Base-by-base conservation (phyloP, 2,797 vertebrate species). In the Cirrhinus mrigala region DNA sequence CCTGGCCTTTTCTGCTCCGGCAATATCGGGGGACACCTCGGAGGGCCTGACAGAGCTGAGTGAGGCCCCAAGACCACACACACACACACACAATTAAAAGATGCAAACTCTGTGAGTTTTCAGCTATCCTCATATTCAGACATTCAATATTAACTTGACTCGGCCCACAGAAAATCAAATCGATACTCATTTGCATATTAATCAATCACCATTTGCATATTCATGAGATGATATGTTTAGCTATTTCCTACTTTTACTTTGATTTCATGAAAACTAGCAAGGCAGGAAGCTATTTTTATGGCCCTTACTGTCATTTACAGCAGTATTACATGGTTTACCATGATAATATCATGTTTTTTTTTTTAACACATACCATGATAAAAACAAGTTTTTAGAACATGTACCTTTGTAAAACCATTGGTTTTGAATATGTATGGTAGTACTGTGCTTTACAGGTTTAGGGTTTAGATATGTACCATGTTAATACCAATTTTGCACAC, bases 31-130 rank as follows among this genome's bases (percentile, higher is more conserved):
- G 84, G 89, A 89, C 85, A 89, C 87, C 85, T 88, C 85, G 80
- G 91, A 92, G 92, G 93, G 90, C 92, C 94, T 87, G 75, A 91
- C 87, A 68, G 92, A 94, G 92, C 93, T 93, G 92, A 71, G 85
- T 90, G 92, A 92, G 92, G 93, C 94, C 94, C 92, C 89, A 2
- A 92, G 94, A 93, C 91, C 94, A 92, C 94, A 91, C 88, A n/a
- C 64, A 20, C 66, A 40, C 66, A n/a, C 68, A 22, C 71, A 66
- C 64, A 82, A 86, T 84, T 87, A 88, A 90, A 90, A 88, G 79
- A 79, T 87, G 89, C 84, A 66, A 81, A 66, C 85, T 62, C 52
- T 11, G 66, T 71, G 27, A 50, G 74, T 86, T 86, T 80, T 24
- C 50, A 29, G 60, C 82, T 33, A 50, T 74, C 77, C 56, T 87